Evolutionary conservation across 2,797 vertebrate genomes (phyloP).

Genomic region (Acanthornis magna): DNA sequence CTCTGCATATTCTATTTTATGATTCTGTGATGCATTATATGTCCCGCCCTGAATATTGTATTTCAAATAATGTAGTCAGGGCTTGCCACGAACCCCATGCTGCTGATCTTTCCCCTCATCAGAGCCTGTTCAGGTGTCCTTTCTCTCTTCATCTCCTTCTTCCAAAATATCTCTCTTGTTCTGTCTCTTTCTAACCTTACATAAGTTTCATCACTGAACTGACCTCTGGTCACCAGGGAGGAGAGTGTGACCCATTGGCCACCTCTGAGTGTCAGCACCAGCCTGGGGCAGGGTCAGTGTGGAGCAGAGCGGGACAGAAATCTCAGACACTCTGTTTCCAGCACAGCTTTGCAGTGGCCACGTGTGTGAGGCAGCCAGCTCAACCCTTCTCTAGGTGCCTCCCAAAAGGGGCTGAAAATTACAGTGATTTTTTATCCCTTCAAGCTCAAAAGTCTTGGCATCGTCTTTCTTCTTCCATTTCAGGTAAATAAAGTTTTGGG

Average conservation of each 20-base stretch:
- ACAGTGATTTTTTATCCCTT: not conserved
- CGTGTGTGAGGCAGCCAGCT: not conserved
- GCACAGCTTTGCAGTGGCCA: not conserved
- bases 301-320: not conserved
- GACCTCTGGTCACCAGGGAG: not conserved
- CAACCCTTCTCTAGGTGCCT: fast-evolving
- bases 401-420: not conserved
- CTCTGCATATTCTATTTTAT: not conserved
- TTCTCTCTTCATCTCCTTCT: not conserved
- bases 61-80: not conserved
- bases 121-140: not conserved
- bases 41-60: not conserved
- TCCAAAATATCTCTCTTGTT: not conserved
- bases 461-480: not conserved
- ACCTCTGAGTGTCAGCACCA: not conserved
- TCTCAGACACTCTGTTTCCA: not conserved
- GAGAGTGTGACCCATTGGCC: not conserved
- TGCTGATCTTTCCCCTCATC: not conserved
- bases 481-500: not conserved
- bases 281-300: not conserved
- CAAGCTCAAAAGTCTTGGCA: not conserved
- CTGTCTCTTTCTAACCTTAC: not conserved
- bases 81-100: not conserved
- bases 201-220: not conserved
- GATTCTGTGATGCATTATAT: not conserved